phyloP scores from a whole-genome alignment of 2,113 vertebrate species.

The Panthera tigris region DNA sequence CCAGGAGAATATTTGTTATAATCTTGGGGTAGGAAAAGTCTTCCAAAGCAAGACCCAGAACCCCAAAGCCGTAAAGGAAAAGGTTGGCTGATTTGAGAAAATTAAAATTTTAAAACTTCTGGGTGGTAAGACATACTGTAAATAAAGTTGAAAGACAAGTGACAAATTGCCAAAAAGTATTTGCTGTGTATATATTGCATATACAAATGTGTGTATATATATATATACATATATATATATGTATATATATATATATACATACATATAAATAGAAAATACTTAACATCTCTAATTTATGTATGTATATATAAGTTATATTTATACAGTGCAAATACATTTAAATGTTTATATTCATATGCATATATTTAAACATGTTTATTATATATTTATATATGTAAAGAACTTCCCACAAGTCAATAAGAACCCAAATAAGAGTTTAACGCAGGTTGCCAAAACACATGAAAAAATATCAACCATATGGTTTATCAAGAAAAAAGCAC shows the following conservation, averaged over 20 bases:
- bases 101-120: background rate
- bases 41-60: background rate
- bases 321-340: background rate
- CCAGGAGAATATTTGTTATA: background rate
- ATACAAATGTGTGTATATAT: background rate
- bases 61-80: background rate
- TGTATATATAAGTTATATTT: background rate
- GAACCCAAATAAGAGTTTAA: background rate
- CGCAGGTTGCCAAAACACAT: background rate
- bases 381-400: background rate
- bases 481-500: background rate
- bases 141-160: background rate
- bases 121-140: background rate
- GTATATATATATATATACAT: too few species aligned
- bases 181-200: background rate
- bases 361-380: background rate
- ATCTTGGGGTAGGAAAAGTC: background rate
- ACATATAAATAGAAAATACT: background rate
- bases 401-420: background rate
- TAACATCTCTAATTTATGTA: background rate
- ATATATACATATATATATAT: rapidly evolving
- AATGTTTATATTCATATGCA: background rate
- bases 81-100: background rate
- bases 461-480: background rate
- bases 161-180: background rate